These are phyloP conservation scores for Drosophila rellima DNA, from an alignment of 2,888 invertebrate species.

Conservation along the genomic window DNA sequence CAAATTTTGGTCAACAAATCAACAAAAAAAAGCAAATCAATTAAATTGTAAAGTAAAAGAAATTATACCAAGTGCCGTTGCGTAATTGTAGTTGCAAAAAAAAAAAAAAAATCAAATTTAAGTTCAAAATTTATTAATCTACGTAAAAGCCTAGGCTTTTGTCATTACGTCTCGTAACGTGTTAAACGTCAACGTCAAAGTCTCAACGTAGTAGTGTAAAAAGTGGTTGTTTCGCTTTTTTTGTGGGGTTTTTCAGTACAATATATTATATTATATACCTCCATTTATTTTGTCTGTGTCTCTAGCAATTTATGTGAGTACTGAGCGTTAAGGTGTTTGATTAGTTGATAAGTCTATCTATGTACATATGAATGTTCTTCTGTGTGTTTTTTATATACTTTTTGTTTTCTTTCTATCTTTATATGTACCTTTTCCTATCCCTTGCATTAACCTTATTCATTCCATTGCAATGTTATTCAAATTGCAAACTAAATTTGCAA, in stretches of 20 bases:
- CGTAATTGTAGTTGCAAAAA: slow-evolving; percentile 51
- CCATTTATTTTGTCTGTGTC: slow-evolving; percentile 57
- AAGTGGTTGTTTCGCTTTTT: slow-evolving; percentile 69
- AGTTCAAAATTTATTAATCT: slow-evolving; percentile 1
- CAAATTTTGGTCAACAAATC: slow-evolving; percentile 27
- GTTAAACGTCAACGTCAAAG: slow-evolving; percentile 45
- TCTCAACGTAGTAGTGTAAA: slow-evolving; percentile 43
- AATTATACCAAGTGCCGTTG: slow-evolving; percentile 57
- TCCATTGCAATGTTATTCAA: slow-evolving; percentile 11
- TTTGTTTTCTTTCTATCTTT: slow-evolving; percentile 19
- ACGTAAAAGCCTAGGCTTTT: slow-evolving; percentile 66
- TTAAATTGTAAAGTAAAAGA: slow-evolving; percentile 12
- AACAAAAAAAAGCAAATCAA: slow-evolving; percentile 6
- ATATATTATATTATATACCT: slow-evolving; percentile 29
- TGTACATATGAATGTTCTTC: slow-evolving; percentile 13
- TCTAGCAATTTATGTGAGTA: slow-evolving; percentile 64
- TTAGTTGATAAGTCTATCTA: slow-evolving; percentile 51
- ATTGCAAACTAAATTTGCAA: slow-evolving; percentile 7
- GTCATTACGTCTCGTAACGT: slow-evolving; percentile 76
- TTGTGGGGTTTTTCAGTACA: slow-evolving; percentile 57
- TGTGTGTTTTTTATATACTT: slow-evolving; percentile 24
- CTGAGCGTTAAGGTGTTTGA: slow-evolving; percentile 52
- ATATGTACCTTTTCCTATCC: slow-evolving; percentile 16
- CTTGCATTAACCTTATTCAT: slow-evolving; percentile 24
- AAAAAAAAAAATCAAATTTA: slow-evolving; percentile 4